phyloP scores from a whole-genome alignment of 2,888 invertebrate genomes.

The Plutella xylostella region DNA sequence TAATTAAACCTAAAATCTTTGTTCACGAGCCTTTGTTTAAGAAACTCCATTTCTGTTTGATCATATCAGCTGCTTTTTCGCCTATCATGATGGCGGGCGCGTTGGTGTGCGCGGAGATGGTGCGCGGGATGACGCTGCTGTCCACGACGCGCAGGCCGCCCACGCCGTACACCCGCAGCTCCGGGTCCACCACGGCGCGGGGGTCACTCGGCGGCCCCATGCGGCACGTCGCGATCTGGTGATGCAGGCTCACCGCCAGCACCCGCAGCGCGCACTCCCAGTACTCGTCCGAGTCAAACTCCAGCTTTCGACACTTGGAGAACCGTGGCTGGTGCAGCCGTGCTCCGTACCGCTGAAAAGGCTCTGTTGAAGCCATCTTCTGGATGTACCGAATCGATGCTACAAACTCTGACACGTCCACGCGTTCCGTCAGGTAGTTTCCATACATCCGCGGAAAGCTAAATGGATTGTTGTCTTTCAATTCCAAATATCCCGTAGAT shows the following conservation, averaged over 20 bases:
- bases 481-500: slow-evolving; percentile 74
- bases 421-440: slow-evolving; percentile 74
- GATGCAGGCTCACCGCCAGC: slow-evolving; percentile 72
- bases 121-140: slow-evolving; percentile 65
- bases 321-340: slow-evolving; percentile 62
- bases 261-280: slow-evolving; percentile 75
- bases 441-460: slow-evolving; percentile 75
- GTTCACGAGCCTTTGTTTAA: background rate
- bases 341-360: slow-evolving; percentile 64
- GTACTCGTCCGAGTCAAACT: slow-evolving; percentile 69
- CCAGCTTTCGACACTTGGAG: slow-evolving; percentile 68
- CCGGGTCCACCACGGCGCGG: slow-evolving; percentile 73
- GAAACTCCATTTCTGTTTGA: slow-evolving; percentile 51
- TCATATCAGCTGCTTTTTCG: slow-evolving; percentile 68
- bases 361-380: slow-evolving; percentile 49
- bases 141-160: slow-evolving; percentile 60
- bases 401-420: slow-evolving; percentile 73
- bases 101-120: slow-evolving; percentile 66
- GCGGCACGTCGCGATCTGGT: slow-evolving; percentile 74
- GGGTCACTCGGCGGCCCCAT: slow-evolving; percentile 74
- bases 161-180: slow-evolving; percentile 60
- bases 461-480: slow-evolving; percentile 73
- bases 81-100: slow-evolving; percentile 69
- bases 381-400: slow-evolving; percentile 68
- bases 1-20: background rate